Evolutionary conservation across 2,797 vertebrate genomes (phyloP).

Genomic region (Poecile montanus): DNA sequence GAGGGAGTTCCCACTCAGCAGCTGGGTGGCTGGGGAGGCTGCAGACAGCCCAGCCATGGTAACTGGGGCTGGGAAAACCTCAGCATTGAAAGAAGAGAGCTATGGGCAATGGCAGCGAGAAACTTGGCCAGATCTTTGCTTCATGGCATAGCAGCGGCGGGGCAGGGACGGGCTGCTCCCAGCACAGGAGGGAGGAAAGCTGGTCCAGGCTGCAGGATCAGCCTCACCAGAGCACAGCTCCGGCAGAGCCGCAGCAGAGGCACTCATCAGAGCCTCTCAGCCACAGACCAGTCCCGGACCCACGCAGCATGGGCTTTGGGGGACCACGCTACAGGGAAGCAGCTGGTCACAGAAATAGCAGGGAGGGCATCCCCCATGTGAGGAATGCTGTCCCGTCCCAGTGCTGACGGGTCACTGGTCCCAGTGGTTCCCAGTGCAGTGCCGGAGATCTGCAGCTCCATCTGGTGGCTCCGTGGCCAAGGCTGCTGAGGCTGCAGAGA

Average conservation of each 20-base stretch:
- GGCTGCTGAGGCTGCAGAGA: neutral
- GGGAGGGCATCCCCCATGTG: neutral
- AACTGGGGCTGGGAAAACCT: constrained; percentile 22
- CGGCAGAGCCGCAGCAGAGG: neutral
- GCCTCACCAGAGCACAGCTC: neutral
- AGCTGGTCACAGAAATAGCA: neutral
- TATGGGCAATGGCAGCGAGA: neutral
- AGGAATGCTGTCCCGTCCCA: neutral
- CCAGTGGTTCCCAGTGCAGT: neutral
- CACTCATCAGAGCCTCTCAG: neutral
- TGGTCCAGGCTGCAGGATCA: neutral
- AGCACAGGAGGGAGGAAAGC: neutral
- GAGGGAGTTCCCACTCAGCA: neutral
- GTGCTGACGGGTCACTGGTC: neutral
- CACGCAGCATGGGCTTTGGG: fast-evolving
- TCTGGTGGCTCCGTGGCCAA: neutral
- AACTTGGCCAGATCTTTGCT: neutral
- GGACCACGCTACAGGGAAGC: neutral
- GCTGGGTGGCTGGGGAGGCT: neutral
- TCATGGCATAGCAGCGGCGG: neutral
- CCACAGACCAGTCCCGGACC: neutral
- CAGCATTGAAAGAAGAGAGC: constrained; percentile 8
- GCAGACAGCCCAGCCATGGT: neutral
- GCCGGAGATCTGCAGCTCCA: constrained; percentile 48
- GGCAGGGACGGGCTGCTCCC: neutral